Base-by-base conservation (phyloP, 1,140 invertebrate species). In the Odontomachus brunneus region DNA sequence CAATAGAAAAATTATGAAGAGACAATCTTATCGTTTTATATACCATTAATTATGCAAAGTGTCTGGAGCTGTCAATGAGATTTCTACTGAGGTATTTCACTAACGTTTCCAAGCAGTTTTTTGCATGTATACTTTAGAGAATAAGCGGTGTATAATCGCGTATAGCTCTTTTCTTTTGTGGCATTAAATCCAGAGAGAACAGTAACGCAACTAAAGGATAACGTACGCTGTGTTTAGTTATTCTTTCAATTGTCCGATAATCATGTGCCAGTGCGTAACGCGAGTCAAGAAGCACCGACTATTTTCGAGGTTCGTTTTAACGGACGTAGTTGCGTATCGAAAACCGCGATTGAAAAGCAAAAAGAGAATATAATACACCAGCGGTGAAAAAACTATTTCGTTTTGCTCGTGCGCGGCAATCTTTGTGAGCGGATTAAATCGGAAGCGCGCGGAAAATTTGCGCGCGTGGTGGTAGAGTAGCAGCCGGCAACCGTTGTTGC, bases 351-450 rank as follows among this genome's bases (percentile, higher is more conserved):
- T 12, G 22, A 63, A 76, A 82, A 51, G 65, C 19, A 76, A 48
- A 74, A 55, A n/a, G 53, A 26, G 17, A 26, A 82, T 48, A 55
- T 80, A 80, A 80, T 80, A 65, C 65, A 55, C 17, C 49, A 78
- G 38, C 65, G 53, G 75, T 71, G 66, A 53, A 78, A n/a, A 71
- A 80, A 71, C 75, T 71, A 80, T 80, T 80, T 80, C 65, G 75
- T 69, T 80, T 80, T 71, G 38, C n/a, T 80, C 65, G 75, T 71
- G 51, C 33, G 33, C 24, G 51, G 65, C 65, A 69, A 80, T 80
- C 75, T 80, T 80, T 80, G 65, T 80, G 75, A 80, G 75, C 65
- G 75, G 75, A 80, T 80, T 80, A 80, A 80, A 80, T 80, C 75
- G n/a, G n/a, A n/a, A n/a, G n/a, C 71, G 65, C 65, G 33, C 75